A percentile compares a stretch with the other conserved stretches of the same genome.
Evolutionary conservation across 2,797 vertebrate genomes (phyloP).

Genomic region (Oophaga sylvatica): DNA sequence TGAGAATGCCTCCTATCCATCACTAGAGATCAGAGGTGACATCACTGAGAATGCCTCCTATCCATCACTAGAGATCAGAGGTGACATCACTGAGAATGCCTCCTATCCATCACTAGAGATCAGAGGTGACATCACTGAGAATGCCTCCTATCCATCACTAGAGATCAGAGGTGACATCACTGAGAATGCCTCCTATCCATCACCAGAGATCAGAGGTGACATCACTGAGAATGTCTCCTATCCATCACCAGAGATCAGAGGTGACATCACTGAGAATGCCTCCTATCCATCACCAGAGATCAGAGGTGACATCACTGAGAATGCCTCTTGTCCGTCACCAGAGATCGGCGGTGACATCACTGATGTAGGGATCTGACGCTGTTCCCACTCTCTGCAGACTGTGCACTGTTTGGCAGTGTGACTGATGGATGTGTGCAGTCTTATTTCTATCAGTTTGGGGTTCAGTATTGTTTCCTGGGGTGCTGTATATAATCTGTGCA

Average conservation of each 20-base stretch:
- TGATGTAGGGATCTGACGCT: neutral
- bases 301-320: neutral
- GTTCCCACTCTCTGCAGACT: too few relatives aligned
- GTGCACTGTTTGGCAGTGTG: too few relatives aligned
- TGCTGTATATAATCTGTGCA: neutral
- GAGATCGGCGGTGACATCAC: neutral
- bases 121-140: neutral
- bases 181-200: neutral
- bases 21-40: neutral
- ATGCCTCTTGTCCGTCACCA: neutral
- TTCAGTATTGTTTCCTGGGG: neutral
- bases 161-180: neutral
- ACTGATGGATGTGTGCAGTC: too few relatives aligned
- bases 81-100: slow-evolving; percentile 7
- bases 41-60: neutral
- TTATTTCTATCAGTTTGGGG: too few relatives aligned
- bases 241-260: neutral
- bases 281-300: neutral
- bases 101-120: neutral
- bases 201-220: neutral
- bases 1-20: neutral
- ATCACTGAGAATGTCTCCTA: neutral
- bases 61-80: neutral
- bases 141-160: neutral
- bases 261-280: slow-evolving; percentile 3